Base-by-base conservation (phyloP, 2,888 invertebrate species). In the Brassicogethes aeneus region DNA sequence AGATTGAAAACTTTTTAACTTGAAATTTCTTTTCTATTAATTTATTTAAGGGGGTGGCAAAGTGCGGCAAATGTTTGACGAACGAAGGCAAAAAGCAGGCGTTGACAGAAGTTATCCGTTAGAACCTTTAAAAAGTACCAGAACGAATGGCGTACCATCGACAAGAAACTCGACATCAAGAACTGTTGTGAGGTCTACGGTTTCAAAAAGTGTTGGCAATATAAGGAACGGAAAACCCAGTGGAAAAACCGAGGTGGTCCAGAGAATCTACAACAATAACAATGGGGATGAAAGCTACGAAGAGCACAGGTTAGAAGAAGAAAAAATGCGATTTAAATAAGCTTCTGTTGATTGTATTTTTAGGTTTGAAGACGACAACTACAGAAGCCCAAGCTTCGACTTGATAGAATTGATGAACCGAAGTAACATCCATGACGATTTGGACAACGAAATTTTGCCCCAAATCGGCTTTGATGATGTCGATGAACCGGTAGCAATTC, bases 21-120 rank as follows among this genome's bases (percentile, higher is more conserved):
- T n/a, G n/a, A n/a, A n/a, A n/a, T n/a, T n/a, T n/a, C n/a, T n/a
- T n/a, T n/a, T n/a, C n/a, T n/a, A n/a, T n/a, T n/a, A n/a, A n/a
- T n/a, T n/a, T n/a, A n/a, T n/a, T n/a, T n/a, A n/a, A n/a, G n/a
- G 15, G 3, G 30, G 30, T 8, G 43, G 41, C 10, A 53, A 57
- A 80, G 87, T 88, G 16, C 79, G 89, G 10, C 88, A 88, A 70
- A 83, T 89, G 83, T 89, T 89, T 59, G 85, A 88, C 59, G 88
- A 88, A 62, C 76, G 86, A 16, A 76, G 86, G 30, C 83, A 83
- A 52, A 74, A 74, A 42, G 80, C 78, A 2, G 86, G 86, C 23
- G 81, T 86, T 48, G 88, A 89, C 67, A 82, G 83, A 55, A 86
- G 87, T 60, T 83, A 87, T 65, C 88, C 86, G 0, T 70, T 89